Evolutionary conservation across 2,888 invertebrate genomes (phyloP), one percentile per base, ranked within the genome.

Genomic region (Hirtodrosophila histrioides): DNA sequence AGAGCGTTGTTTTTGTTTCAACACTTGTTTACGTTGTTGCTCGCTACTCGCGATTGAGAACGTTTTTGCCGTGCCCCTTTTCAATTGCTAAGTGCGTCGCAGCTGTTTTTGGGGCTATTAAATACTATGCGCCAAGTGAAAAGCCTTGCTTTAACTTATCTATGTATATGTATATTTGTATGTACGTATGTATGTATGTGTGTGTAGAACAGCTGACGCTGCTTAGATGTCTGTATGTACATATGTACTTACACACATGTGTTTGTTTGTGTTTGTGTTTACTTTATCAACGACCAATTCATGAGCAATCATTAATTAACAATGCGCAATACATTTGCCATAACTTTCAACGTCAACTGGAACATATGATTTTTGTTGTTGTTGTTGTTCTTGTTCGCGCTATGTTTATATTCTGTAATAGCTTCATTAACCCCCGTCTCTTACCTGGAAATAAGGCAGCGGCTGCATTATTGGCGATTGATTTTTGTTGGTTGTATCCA

Each of bases 391-490:
- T 1, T n/a, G 5, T 43, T 49, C 41, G 12, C 37, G 12, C 35
- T 63, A 4, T 44, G 23, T 6, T 41, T 36, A 4, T 37, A 37
- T n/a, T 39, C n/a, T 12, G 40, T 4, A 29, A 9, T 24, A 31
- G 40, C 33, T 40, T 35, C 29, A 10, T 23, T 60, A 11, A 40
- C 24, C 17, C 53, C 17, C 53, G 33, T 27, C n/a, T 33, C 81
- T 89, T 88, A 90, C 90, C 89, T 90, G 89, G 79, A 79, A 83
- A 70, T 85, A 87, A 62, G 79, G 74, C 66, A 87, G 61, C 23
- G 90, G 89, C 55, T 90, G 89, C 90, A 90, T 90, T 63, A 90
- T 90, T 40, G 90, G 81, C 29, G 90, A 70, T 66, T 79, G 69
- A 49, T 75, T 75, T 63, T 79, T 72, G 36, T 64, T 77, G 27